Percentiles rank a stretch among this genome's conserved stretches.
Conservation (phyloP, 2,113 vertebrate genomes). For the Dascyllus trimaculatus region DNA sequence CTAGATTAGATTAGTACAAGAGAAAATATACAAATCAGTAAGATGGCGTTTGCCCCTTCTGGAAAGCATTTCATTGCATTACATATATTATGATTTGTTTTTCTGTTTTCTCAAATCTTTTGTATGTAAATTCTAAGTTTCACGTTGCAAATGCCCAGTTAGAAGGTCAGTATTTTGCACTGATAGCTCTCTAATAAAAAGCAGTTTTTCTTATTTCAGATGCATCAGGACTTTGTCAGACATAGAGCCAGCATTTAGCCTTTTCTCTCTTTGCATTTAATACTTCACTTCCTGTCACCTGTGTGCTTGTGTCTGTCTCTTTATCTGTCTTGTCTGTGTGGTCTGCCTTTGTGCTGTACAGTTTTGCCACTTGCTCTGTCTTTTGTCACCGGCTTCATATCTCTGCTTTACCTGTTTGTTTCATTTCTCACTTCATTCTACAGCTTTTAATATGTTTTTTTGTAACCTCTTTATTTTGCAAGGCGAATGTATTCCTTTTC, state of each 20-base stretch:
- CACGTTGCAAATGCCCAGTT: neutral
- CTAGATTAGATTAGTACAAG: too few species aligned
- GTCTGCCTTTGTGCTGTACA: constrained; percentile 36
- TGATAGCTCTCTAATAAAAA: neutral
- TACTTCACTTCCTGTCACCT: constrained; percentile 36
- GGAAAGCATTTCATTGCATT: too few species aligned
- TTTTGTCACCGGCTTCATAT: constrained; percentile 26
- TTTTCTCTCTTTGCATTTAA: constrained; percentile 68
- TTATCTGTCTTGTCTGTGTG: constrained; percentile 32
- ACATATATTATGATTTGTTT: neutral
- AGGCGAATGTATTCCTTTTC: constrained; percentile 13
- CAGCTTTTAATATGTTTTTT: constrained; percentile 8
- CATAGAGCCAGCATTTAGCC: constrained; percentile 14
- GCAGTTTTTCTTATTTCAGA: constrained; percentile 48
- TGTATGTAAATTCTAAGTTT: neutral
- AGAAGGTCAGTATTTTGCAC: neutral
- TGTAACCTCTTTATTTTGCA: constrained; percentile 23
- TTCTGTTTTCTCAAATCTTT: neutral
- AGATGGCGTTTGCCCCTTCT: neutral
- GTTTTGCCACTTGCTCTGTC: constrained; percentile 17
- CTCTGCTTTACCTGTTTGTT: constrained; percentile 7
- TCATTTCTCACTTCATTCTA: constrained; percentile 20
- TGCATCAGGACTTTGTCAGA: constrained; percentile 43
- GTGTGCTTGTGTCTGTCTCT: constrained; percentile 27
- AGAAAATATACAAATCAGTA: neutral